phyloP scores from a whole-genome alignment of 2,113 vertebrate species.

The Corapipo altera region DNA sequence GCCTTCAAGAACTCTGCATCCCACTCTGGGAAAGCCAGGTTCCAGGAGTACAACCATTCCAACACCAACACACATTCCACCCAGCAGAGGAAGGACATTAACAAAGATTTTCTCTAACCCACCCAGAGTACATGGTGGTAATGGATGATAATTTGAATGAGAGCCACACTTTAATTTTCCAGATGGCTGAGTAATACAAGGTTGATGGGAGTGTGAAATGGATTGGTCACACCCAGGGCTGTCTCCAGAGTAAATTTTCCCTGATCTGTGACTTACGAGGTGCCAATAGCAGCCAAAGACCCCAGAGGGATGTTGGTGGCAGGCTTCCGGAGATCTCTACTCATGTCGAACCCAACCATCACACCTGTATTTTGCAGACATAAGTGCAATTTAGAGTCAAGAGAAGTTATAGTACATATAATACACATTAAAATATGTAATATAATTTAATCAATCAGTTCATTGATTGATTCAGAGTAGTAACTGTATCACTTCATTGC shows the following conservation, averaged over 20 bases:
- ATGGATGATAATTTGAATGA: slow-evolving; percentile 28
- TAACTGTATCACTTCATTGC: not conserved
- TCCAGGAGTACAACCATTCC: not conserved
- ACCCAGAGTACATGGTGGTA: not conserved
- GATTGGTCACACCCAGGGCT: slow-evolving; percentile 36
- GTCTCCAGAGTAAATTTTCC: not conserved
- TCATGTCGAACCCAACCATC: slow-evolving; percentile 99
- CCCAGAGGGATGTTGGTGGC: slow-evolving; percentile 91
- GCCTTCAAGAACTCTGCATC: not conserved
- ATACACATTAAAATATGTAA: not conserved
- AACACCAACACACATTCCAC: not conserved
- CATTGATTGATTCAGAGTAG: not conserved
- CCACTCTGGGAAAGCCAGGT: not conserved
- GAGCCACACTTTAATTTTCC: slow-evolving; percentile 68
- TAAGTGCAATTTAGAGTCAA: slow-evolving; percentile 1
- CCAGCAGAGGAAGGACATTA: not conserved
- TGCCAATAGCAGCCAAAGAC: slow-evolving; percentile 90
- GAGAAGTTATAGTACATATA: not conserved
- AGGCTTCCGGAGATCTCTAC: slow-evolving; percentile 90
- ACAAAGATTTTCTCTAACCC: not conserved
- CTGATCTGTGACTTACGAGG: slow-evolving; percentile 83
- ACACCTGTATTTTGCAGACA: slow-evolving; percentile 81
- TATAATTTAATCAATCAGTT: not conserved
- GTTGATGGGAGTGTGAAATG: slow-evolving; percentile 48
- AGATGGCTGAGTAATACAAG: slow-evolving; percentile 58